Percentiles rank a stretch among this genome's conserved stretches.
These are phyloP conservation scores for Idaea dimidiata DNA, from an alignment of 2,888 invertebrate species.

Conservation along the genomic window DNA sequence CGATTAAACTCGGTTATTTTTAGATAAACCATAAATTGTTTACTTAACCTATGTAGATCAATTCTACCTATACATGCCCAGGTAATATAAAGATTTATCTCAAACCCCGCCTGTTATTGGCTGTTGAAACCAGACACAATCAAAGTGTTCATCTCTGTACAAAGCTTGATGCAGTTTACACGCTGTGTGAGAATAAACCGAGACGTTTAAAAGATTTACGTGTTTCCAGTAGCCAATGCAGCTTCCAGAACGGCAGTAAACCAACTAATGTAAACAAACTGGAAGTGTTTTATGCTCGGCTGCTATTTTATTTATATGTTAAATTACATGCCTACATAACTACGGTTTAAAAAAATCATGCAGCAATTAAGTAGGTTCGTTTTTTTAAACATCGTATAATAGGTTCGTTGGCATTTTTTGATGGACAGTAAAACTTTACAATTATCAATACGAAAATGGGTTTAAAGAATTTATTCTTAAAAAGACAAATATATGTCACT, in stretches of 20 bases:
- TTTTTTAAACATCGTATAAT: too few species aligned
- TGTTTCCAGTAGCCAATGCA: slow-evolving; percentile 46
- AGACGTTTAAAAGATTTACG: slow-evolving; percentile 42
- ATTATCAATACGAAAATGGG: too few species aligned
- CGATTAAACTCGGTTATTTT: background rate
- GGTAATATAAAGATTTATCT: background rate
- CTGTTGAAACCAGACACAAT: slow-evolving; percentile 12
- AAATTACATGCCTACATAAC: slow-evolving; percentile 20
- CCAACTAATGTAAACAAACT: slow-evolving; percentile 39
- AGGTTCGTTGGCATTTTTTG: too few species aligned
- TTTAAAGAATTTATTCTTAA: too few species aligned
- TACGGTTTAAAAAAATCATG: background rate
- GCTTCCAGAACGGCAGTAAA: slow-evolving; percentile 42
- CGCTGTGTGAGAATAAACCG: slow-evolving; percentile 27
- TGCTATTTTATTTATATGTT: slow-evolving; percentile 30
- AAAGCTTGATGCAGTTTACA: slow-evolving; percentile 32
- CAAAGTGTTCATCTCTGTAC: slow-evolving; percentile 20
- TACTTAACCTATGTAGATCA: background rate
- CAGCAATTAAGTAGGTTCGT: too few species aligned
- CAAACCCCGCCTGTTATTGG: background rate
- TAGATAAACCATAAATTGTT: background rate
- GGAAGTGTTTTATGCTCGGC: slow-evolving; percentile 26
- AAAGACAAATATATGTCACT: too few species aligned
- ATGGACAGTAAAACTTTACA: too few species aligned
- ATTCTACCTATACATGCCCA: too few species aligned